Conservation (phyloP, 2,113 vertebrate genomes). For the Chitala chitala region DNA sequence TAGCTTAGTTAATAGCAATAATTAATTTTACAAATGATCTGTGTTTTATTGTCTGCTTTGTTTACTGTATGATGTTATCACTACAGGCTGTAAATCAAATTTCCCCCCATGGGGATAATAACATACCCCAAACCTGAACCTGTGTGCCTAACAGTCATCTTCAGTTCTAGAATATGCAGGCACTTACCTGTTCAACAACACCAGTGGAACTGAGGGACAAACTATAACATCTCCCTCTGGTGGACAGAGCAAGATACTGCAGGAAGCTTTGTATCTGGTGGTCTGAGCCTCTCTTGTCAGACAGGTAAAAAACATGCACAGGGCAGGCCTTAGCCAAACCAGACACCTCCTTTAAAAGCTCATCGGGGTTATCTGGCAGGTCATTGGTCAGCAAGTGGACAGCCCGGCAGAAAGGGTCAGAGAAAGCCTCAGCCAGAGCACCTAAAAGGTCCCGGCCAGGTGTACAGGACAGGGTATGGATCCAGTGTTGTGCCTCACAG, state of each 20-base stretch:
- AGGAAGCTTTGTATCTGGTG: slow-evolving; percentile 35
- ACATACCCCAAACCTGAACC: no score
- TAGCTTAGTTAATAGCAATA: no score
- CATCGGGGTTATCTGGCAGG: slow-evolving; percentile 43
- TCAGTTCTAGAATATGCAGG: not conserved
- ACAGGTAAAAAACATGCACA: slow-evolving; percentile 50
- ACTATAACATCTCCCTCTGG: slow-evolving; percentile 52
- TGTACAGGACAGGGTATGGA: slow-evolving; percentile 50
- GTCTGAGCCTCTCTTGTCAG: slow-evolving; percentile 32
- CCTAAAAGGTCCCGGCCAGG: slow-evolving; percentile 49
- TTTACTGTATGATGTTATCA: no score
- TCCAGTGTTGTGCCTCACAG: slow-evolving; percentile 53
- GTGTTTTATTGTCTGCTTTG: no score
- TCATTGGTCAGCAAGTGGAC: slow-evolving; percentile 48
- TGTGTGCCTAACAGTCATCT: not conserved
- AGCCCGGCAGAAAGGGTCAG: slow-evolving; percentile 52
- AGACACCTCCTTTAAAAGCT: slow-evolving; percentile 38
- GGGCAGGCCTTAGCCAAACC: slow-evolving; percentile 34
- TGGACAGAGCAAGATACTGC: slow-evolving; percentile 44
- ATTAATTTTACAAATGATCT: not conserved
- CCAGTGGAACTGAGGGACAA: slow-evolving; percentile 33
- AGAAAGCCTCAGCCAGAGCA: slow-evolving; percentile 46
- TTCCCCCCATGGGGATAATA: no score
- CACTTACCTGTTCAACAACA: slow-evolving; percentile 42
- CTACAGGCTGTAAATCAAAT: no score